phyloP scores from a whole-genome alignment of 2,797 vertebrate species.

The Sebastes nivosus region DNA sequence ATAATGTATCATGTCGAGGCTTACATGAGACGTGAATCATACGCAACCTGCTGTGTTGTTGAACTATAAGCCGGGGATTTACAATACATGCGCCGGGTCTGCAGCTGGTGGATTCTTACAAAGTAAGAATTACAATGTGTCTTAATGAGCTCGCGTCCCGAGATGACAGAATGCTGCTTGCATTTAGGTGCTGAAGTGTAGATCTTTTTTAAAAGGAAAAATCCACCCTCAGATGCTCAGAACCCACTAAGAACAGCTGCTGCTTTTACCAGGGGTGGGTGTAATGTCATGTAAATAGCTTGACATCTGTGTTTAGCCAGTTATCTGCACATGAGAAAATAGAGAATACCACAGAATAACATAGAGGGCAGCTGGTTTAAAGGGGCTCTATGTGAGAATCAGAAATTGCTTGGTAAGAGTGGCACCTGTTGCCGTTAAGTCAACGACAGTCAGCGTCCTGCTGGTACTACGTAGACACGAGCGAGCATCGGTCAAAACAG shows the following conservation, averaged over 20 bases:
- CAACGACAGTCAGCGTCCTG: too few relatives aligned
- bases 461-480: too few relatives aligned
- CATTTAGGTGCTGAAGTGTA: neutral
- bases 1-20: slow-evolving; percentile 10
- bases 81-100: neutral
- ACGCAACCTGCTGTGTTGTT: slow-evolving; percentile 11
- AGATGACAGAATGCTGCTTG: neutral
- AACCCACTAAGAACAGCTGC: neutral
- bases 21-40: slow-evolving; percentile 11
- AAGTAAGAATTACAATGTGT: neutral
- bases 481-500: too few relatives aligned
- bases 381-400: too few relatives aligned
- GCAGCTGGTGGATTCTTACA: slow-evolving; percentile 4
- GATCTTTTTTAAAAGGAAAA: neutral
- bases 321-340: neutral
- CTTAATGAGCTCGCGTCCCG: neutral
- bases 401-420: too few relatives aligned
- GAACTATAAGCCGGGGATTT: slow-evolving; percentile 8
- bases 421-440: too few relatives aligned
- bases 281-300: neutral
- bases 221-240: neutral
- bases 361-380: neutral
- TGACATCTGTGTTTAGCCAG: neutral
- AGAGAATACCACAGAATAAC: neutral
- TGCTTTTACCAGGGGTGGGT: neutral